These are phyloP conservation scores for Varroa destructor DNA, from an alignment of 1,140 invertebrate species.

Conservation along the genomic window DNA sequence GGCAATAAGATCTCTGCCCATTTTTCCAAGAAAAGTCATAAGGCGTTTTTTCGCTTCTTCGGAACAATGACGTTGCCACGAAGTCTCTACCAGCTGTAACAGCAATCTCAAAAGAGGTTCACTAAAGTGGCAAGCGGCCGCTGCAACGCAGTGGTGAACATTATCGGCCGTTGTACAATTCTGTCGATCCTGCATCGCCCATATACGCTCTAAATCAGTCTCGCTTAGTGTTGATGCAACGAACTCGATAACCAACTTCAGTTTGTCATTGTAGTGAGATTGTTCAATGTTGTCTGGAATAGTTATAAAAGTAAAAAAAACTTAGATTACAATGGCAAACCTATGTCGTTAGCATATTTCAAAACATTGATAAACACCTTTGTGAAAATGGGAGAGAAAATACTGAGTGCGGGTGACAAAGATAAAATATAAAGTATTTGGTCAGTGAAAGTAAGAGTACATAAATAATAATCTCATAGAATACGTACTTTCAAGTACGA, in stretches of 20 bases:
- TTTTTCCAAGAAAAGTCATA: constrained; percentile 44
- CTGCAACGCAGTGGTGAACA: constrained; percentile 45
- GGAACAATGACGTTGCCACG: constrained; percentile 43
- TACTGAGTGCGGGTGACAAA: no score
- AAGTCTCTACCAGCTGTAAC: constrained; percentile 43
- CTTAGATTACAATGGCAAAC: not conserved
- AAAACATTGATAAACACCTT: no score
- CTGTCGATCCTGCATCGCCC: constrained; percentile 40
- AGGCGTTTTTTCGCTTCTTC: constrained; percentile 44
- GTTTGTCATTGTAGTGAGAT: constrained; percentile 24
- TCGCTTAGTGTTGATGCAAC: constrained; percentile 22
- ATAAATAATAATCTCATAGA: constrained; percentile 7
- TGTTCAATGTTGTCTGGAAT: constrained; percentile 4
- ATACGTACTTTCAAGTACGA: constrained; percentile 44
- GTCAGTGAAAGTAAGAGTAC: constrained; percentile 7
- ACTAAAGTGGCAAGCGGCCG: constrained; percentile 46
- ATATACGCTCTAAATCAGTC: not conserved
- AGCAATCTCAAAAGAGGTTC: constrained; percentile 44
- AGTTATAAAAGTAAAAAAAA: no score
- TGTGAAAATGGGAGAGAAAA: no score
- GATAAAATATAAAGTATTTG: no score
- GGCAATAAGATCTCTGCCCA: constrained; percentile 43
- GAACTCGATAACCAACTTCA: constrained; percentile 21
- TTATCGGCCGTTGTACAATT: constrained; percentile 47
- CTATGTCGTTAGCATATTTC: not conserved